Percentiles rank a stretch among this genome's conserved stretches.
Evolutionary conservation across 2,888 invertebrate species (phyloP).

Genomic region (Colletes collaris): DNA sequence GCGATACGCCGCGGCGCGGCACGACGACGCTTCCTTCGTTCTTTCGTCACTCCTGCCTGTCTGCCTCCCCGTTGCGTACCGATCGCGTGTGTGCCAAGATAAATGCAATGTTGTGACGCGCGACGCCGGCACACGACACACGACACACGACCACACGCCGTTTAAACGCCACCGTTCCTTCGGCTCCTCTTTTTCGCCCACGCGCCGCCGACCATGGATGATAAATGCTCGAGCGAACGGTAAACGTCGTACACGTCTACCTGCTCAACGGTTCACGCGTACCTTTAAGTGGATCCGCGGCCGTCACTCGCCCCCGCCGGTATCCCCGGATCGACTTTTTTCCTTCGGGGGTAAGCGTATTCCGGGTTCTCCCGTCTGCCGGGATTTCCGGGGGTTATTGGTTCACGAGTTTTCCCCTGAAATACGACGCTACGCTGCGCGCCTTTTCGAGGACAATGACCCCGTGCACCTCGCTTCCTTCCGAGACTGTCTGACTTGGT

Average conservation of each 20-base stretch:
- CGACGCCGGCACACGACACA: constrained; percentile 14
- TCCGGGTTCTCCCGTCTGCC: not conserved
- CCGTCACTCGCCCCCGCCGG: not conserved
- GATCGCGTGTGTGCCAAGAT: constrained; percentile 37
- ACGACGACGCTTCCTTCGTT: constrained; percentile 13
- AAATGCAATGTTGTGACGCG: constrained; percentile 56
- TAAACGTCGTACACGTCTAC: constrained; percentile 29
- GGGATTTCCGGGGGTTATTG: constrained; percentile 12
- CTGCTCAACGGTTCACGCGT: not conserved
- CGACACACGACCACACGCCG: constrained; percentile 3
- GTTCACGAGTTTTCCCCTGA: constrained; percentile 22
- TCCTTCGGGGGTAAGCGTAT: not conserved
- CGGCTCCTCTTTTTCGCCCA: constrained; percentile 1
- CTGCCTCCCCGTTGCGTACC: not conserved
- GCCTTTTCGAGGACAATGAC: constrained; percentile 70
- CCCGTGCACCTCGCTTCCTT: constrained; percentile 59
- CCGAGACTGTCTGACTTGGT: constrained; percentile 50
- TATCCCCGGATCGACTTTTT: not conserved
- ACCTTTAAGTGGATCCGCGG: constrained; percentile 1
- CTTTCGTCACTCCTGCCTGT: constrained; percentile 16
- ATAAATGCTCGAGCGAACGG: constrained; percentile 40
- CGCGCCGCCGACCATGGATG: constrained; percentile 17
- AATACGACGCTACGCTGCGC: constrained; percentile 56
- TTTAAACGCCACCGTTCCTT: constrained; percentile 11
- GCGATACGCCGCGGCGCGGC: constrained; percentile 5